These are phyloP conservation scores for Antitype chi DNA, from an alignment of 2,888 invertebrate species.

Conservation along the genomic window DNA sequence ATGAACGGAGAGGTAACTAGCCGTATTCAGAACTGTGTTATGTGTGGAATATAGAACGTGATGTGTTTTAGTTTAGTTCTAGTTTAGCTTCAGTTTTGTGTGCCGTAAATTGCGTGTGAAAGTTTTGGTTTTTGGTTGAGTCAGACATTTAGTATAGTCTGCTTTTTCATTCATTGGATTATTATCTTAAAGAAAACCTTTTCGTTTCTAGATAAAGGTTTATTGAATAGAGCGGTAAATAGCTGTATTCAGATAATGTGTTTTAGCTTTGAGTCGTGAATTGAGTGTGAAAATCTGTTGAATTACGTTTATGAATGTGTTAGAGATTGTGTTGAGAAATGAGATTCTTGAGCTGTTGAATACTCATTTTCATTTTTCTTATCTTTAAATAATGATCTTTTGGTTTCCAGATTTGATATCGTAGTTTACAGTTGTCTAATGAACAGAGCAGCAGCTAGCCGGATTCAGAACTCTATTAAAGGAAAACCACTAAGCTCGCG, in stretches of 20 bases:
- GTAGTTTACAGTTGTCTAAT: neutral
- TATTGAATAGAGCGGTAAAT: no score
- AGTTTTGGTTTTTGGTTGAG: no score
- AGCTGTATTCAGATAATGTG: no score
- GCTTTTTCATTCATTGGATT: neutral
- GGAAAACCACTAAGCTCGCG: no score
- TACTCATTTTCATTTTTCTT: no score
- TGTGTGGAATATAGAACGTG: conserved; percentile 32
- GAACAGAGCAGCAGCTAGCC: neutral
- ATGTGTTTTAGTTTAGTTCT: conserved; percentile 29
- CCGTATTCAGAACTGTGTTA: conserved; percentile 59
- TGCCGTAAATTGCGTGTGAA: neutral
- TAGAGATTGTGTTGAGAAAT: neutral
- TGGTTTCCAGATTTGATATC: neutral
- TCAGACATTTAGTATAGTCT: neutral
- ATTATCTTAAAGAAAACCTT: no score
- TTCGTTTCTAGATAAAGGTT: no score
- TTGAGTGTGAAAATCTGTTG: neutral
- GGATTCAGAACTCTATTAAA: neutral
- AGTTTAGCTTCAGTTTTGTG: neutral
- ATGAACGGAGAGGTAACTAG: conserved; percentile 65
- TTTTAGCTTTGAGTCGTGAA: no score
- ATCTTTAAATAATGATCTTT: neutral
- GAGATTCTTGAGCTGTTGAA: neutral
- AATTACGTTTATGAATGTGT: no score